Conservation (phyloP, 2,113 vertebrate genomes). For the Ictalurus furcatus region DNA sequence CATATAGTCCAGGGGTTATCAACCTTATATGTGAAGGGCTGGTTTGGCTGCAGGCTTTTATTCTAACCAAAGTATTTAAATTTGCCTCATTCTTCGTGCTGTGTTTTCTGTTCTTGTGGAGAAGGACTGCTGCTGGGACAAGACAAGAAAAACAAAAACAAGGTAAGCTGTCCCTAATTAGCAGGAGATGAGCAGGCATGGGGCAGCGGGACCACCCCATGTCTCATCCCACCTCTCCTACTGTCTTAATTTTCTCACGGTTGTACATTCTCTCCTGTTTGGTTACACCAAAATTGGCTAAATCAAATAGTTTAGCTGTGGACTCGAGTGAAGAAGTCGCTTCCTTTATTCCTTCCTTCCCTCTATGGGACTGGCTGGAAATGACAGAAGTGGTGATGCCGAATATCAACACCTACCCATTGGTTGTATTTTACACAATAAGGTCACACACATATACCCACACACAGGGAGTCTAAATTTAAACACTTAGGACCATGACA, state of each 20-base stretch:
- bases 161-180: slow-evolving; percentile 63
- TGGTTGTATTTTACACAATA: slow-evolving; percentile 40
- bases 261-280: not conserved
- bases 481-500: slow-evolving; percentile 20
- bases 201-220: slow-evolving; percentile 6
- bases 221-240: slow-evolving; percentile 6
- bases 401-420: slow-evolving; percentile 34
- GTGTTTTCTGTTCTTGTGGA: slow-evolving; percentile 32
- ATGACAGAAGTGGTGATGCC: slow-evolving; percentile 6
- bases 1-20: not conserved
- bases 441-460: not conserved
- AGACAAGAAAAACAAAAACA: slow-evolving; percentile 53
- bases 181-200: slow-evolving; percentile 43
- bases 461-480: slow-evolving; percentile 38
- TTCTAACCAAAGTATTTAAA: slow-evolving; percentile 50
- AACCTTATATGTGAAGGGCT: not conserved
- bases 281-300: not conserved
- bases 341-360: slow-evolving; percentile 10
- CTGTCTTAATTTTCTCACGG: not conserved
- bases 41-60: not conserved
- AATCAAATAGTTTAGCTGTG: slow-evolving; percentile 7
- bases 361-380: not conserved
- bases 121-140: not conserved
- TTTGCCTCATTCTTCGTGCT: slow-evolving; percentile 42
- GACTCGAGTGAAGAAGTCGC: not conserved